These are phyloP conservation scores for Eunapius fragilis DNA, from an alignment of 37 sponge, comb jelly and placozoan species.

Conservation along the genomic window DNA sequence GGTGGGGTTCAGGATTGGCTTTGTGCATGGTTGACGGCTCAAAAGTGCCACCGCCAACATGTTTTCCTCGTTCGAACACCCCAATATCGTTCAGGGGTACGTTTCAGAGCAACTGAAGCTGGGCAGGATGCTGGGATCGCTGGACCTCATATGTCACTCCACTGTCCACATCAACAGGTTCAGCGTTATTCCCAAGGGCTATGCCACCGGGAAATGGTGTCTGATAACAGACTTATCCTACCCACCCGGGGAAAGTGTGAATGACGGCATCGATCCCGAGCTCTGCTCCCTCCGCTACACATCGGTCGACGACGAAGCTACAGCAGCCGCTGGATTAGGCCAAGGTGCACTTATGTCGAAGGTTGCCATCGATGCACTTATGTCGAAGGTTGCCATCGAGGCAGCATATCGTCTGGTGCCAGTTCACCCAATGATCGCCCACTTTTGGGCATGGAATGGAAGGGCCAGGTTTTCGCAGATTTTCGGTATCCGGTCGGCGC, in stretches of 20 bases:
- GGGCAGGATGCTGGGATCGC: conserved; percentile 36
- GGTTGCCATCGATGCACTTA: too few relatives aligned
- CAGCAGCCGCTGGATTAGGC: not conserved
- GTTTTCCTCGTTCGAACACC: conserved; percentile 25
- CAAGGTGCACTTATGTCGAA: conserved; percentile 11
- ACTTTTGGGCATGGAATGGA: conserved; percentile 37
- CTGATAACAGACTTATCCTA: conserved; percentile 42
- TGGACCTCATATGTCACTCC: not conserved
- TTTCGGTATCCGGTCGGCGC: conserved; percentile 49
- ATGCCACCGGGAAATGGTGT: conserved; percentile 29
- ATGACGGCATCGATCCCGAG: conserved; percentile 37
- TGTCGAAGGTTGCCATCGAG: conserved; percentile 48
- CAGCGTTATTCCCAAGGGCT: conserved; percentile 28
- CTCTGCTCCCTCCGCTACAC: conserved; percentile 21
- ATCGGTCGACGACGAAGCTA: conserved; percentile 11
- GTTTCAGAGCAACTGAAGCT: not conserved
- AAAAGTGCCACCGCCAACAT: not conserved
- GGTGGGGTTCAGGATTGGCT: conserved; percentile 37
- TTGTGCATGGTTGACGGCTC: not conserved
- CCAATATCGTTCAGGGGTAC: conserved; percentile 16
- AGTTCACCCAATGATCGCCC: conserved; percentile 49
- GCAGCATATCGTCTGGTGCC: conserved; percentile 35
- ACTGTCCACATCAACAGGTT: not conserved
- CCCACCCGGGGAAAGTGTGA: conserved; percentile 33
- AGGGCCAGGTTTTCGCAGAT: conserved; percentile 15